These are phyloP conservation scores for Catocala fraxini DNA, from an alignment of 2,888 invertebrate genomes.

Conservation along the genomic window DNA sequence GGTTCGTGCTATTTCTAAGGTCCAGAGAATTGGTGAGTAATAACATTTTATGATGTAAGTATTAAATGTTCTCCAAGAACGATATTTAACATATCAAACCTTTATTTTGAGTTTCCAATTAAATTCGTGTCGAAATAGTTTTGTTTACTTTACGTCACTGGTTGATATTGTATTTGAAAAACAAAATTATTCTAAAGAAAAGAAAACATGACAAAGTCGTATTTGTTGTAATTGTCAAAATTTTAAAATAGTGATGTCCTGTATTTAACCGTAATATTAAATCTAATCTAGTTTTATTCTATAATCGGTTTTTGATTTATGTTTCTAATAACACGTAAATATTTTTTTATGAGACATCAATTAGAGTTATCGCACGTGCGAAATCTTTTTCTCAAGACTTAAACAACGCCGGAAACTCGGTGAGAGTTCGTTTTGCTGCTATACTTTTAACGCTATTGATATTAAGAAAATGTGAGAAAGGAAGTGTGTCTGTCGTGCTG, in stretches of 20 bases:
- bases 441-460: slow-evolving; percentile 80
- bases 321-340: background rate
- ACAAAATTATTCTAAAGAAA: slow-evolving; percentile 25
- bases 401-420: slow-evolving; percentile 72
- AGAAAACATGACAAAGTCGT: slow-evolving; percentile 25
- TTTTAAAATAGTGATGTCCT: slow-evolving; percentile 65
- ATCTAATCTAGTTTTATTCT: slow-evolving; percentile 13
- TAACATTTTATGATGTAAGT: slow-evolving; percentile 35
- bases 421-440: slow-evolving; percentile 76
- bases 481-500: slow-evolving; percentile 82
- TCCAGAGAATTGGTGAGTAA: slow-evolving; percentile 64
- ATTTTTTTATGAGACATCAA: slow-evolving; percentile 40
- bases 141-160: slow-evolving; percentile 29
- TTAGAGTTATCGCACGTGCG: slow-evolving; percentile 58
- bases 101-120: slow-evolving; percentile 15
- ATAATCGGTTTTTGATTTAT: slow-evolving; percentile 18
- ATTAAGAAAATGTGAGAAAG: slow-evolving; percentile 86
- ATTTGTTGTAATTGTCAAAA: slow-evolving; percentile 46
- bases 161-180: slow-evolving; percentile 27
- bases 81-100: slow-evolving; percentile 35
- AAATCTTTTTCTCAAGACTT: slow-evolving; percentile 69
- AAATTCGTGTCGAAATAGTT: slow-evolving; percentile 32
- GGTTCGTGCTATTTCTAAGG: slow-evolving; percentile 76
- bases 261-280: slow-evolving; percentile 16
- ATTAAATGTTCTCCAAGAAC: slow-evolving; percentile 24